Base-by-base conservation (phyloP, 2,797 vertebrate species). In the Heliangelus exortis region DNA sequence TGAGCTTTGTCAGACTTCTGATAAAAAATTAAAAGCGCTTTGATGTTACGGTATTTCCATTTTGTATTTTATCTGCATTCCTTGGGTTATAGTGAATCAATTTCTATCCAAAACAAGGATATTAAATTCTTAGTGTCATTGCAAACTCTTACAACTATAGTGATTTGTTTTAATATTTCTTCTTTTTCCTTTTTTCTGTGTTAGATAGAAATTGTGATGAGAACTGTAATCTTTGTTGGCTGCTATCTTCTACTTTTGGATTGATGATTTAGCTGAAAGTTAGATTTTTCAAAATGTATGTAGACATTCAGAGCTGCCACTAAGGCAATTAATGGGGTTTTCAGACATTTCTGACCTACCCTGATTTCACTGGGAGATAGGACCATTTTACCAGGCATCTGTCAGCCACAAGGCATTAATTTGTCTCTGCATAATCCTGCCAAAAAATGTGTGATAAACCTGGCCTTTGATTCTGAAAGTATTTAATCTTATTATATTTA, bases 401-500 rank as follows among this genome's bases (percentile, higher is more conserved):
- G 16, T 79, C 29, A 15, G 26, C 58, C 62, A 84, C 41, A 19
- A 87, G 41, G 5, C n/a, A 84, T 26, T 68, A 50, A 75, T 75
- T 71, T 88, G 20, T 80, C 92, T 84, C 68, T 55, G 20, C 15
- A 23, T 84, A 82, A 21, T 12, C 36, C 39, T 84, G 84, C 45
- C 67, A 94, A 87, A 94, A 94, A 89, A 57, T 48, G 11, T 67
- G 26, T 69, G 79, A 59, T 55, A 93, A 94, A 69, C 25, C n/a
- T 87, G 45, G 22, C 15, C 20, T 92, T 93, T 93, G 67, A 66
- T 84, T 45, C 63, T 67, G 5, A 41, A 94, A 84, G 71, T 59
- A 79, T 93, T 90, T 92, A 74, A 87, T 92, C 71, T 90, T 33
- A 41, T 82, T 92, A 66, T 76, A 73, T 76, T 68, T 92, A 53